Conservation (phyloP, 2,113 vertebrate genomes). For the Brachyhypopomus occidentalis region DNA sequence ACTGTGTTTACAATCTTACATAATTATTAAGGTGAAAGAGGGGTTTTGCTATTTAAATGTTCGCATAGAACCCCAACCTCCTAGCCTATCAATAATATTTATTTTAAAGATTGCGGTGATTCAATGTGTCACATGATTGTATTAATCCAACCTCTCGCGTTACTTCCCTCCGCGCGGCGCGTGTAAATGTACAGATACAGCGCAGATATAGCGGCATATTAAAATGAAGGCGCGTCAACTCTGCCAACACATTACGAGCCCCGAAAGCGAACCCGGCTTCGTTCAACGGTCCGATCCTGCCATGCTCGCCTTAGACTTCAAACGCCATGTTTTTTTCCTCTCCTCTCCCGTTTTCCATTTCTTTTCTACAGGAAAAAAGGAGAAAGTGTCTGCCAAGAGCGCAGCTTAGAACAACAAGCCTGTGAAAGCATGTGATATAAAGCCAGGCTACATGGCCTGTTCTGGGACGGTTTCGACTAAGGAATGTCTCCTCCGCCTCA, state of each 20-base stretch:
- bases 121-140: neutral
- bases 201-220: too few relatives aligned
- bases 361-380: constrained; percentile 51
- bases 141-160: constrained; percentile 5
- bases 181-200: too few relatives aligned
- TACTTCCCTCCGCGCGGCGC: neutral
- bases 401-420: constrained; percentile 49
- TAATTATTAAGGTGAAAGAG: neutral
- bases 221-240: neutral
- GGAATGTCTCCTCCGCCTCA: constrained; percentile 46
- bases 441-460: constrained; percentile 46
- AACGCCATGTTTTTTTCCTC: constrained; percentile 44
- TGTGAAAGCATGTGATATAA: constrained; percentile 50
- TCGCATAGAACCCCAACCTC: neutral
- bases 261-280: constrained; percentile 38
- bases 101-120: neutral
- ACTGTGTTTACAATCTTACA: neutral
- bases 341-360: constrained; percentile 53
- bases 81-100: neutral
- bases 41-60: neutral
- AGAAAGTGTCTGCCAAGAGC: constrained; percentile 41
- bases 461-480: constrained; percentile 40
- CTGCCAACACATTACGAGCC: neutral
- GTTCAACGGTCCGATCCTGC: constrained; percentile 54
- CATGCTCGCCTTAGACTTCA: constrained; percentile 41